Base-by-base conservation (phyloP, 2,113 vertebrate genomes). In the Chelonoidis abingdonii region DNA sequence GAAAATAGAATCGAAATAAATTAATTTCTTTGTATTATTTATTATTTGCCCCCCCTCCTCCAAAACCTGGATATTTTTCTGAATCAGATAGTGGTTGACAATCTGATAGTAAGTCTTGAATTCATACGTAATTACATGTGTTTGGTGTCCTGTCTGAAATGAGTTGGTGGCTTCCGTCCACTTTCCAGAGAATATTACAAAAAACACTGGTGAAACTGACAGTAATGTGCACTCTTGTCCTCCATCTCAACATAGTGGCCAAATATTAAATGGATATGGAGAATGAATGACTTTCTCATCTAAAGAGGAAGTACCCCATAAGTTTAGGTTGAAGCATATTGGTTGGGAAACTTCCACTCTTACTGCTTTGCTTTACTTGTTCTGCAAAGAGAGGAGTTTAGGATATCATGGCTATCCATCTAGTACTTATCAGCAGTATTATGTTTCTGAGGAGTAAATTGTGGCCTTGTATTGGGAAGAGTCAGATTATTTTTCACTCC, bases 151-250 rank as follows among this genome's bases (percentile, higher is more conserved):
- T 84, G 6, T 93, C 82, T 97, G 76, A 93, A 89, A 90, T 94
- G 86, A 89, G 57, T 62, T 56, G 83, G 1, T 92, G 59, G 13
- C 89, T 76, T 93, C 93, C 89, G 83, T 92, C 82, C n/a, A 93
- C 84, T 84, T 93, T 84, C 76, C 84, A 92, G 90, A 94, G 87
- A 88, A 92, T n/a, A 90, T 21, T 78, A 87, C 49, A 94, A 83
- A 97, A 54, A 84, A 82, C 52, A 5, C 54, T n/a, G 86, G 16
- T 31, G 89, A 86, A 89, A 76, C 11, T 90, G 87, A 87, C 41
- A 52, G 80, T 25, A 75, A 82, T 3, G 85, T 38, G 22, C 10
- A 75, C 2, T 83, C 4, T 89, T 75, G n/a, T 41, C 5, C 24
- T 13, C 69, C 79, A 56, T 11, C 13, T 2, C 21, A 38, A 54